Percentiles rank a stretch among this genome's conserved stretches.
Evolutionary conservation across 2,113 vertebrate species (phyloP).

Genomic region (Pygoscelis antarcticus): DNA sequence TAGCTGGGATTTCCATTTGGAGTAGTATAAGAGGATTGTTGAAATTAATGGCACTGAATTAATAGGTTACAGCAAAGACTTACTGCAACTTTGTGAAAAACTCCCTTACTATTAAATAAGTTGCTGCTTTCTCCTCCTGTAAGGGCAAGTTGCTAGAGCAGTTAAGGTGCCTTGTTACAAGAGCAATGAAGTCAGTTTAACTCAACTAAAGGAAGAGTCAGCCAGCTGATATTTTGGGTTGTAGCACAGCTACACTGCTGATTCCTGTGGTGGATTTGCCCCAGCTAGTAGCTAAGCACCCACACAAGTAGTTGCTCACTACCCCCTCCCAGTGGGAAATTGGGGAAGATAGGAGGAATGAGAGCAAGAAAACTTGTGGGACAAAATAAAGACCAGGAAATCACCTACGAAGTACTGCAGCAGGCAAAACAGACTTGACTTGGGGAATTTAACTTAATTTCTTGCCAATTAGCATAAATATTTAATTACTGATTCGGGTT

Average conservation of each 20-base stretch:
- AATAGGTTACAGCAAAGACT: neutral
- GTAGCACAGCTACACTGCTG: neutral
- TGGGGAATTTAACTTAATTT: neutral
- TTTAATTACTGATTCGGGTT: neutral
- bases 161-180: neutral
- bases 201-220: neutral
- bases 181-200: neutral
- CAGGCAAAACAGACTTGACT: neutral
- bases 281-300: neutral
- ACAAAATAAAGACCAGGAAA: neutral
- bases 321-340: neutral
- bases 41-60: constrained; percentile 1
- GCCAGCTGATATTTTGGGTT: neutral
- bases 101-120: neutral
- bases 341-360: neutral
- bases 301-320: neutral
- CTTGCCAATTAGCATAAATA: neutral
- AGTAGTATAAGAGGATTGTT: neutral
- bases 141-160: neutral
- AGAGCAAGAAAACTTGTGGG: neutral
- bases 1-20: neutral
- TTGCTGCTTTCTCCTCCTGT: neutral
- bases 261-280: neutral
- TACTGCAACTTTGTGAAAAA: neutral
- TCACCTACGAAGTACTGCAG: neutral